Conservation (phyloP, 2,888 invertebrate species). For the Plebejus melissa region DNA sequence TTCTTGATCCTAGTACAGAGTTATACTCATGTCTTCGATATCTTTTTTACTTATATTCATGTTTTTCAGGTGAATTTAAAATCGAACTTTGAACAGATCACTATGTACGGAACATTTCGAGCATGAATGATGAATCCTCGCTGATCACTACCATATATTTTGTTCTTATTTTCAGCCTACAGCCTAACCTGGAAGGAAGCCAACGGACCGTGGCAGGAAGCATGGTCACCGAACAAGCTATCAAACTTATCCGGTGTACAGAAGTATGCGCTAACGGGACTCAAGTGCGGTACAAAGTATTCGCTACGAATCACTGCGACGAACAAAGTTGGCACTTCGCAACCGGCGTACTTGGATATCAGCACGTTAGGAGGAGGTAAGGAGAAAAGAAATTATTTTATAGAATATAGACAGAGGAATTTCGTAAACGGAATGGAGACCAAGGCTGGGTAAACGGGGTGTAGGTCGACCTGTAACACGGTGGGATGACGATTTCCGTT, state of each 20-base stretch:
- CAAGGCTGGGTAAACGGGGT: too few species aligned
- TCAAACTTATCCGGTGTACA: conserved; percentile 72
- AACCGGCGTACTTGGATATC: conserved; percentile 81
- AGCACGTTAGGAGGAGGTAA: conserved; percentile 81
- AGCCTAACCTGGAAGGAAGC: conserved; percentile 74
- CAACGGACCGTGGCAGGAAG: conserved; percentile 77
- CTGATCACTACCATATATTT: not conserved
- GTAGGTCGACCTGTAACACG: too few species aligned
- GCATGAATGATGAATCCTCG: too few species aligned
- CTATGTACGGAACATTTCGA: too few species aligned
- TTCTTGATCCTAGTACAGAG: too few species aligned
- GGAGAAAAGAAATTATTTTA: not conserved
- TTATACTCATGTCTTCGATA: too few species aligned
- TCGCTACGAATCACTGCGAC: conserved; percentile 88
- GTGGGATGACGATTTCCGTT: too few species aligned
- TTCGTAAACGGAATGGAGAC: too few species aligned
- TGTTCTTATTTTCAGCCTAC: conserved; percentile 55
- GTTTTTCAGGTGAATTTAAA: too few species aligned
- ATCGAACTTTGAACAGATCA: too few species aligned
- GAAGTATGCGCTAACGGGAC: conserved; percentile 83
- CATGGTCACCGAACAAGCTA: conserved; percentile 76
- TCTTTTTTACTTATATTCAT: too few species aligned
- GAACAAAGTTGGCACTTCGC: conserved; percentile 90
- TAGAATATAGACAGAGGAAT: too few species aligned
- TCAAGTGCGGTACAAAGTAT: conserved; percentile 92